phyloP scores from a whole-genome alignment of 1,140 invertebrate species.

The Xylocopa sonorina region DNA sequence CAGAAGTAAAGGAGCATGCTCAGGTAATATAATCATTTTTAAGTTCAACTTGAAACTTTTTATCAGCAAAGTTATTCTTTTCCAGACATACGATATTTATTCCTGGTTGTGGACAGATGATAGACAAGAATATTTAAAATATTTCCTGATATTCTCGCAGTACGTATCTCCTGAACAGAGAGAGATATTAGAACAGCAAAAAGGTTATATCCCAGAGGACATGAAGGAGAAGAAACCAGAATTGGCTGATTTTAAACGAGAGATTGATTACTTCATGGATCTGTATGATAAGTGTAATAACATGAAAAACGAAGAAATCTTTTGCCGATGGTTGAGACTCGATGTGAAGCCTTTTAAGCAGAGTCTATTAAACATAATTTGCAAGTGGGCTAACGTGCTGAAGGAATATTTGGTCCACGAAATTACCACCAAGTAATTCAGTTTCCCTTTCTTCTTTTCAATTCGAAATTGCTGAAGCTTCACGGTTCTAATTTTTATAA shows the following conservation, averaged over 20 bases:
- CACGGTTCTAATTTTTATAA: background rate
- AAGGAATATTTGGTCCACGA: constrained; percentile 89
- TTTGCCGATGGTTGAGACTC: constrained; percentile 88
- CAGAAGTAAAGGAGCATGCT: constrained; percentile 68
- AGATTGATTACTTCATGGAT: constrained; percentile 85
- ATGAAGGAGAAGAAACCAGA: constrained; percentile 81
- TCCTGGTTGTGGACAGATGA: constrained; percentile 87
- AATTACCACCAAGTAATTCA: constrained; percentile 82
- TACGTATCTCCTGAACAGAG: constrained; percentile 84
- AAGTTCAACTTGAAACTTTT: background rate
- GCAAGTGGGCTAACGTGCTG: constrained; percentile 90
- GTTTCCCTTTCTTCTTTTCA: background rate
- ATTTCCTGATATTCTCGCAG: constrained; percentile 86
- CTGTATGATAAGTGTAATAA: constrained; percentile 83
- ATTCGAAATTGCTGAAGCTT: background rate
- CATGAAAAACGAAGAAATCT: constrained; percentile 80
- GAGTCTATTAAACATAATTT: constrained; percentile 87
- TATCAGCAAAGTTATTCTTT: background rate
- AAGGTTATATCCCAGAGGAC: constrained; percentile 71
- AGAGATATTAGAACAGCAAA: constrained; percentile 77
- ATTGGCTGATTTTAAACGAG: constrained; percentile 84
- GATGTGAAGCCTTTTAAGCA: constrained; percentile 89
- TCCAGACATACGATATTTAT: constrained; percentile 74
- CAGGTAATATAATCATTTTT: constrained; percentile 55
- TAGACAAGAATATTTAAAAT: constrained; percentile 84